These are phyloP conservation scores for Bombus impatiens DNA, from an alignment of 1,140 invertebrate species.

Conservation along the genomic window DNA sequence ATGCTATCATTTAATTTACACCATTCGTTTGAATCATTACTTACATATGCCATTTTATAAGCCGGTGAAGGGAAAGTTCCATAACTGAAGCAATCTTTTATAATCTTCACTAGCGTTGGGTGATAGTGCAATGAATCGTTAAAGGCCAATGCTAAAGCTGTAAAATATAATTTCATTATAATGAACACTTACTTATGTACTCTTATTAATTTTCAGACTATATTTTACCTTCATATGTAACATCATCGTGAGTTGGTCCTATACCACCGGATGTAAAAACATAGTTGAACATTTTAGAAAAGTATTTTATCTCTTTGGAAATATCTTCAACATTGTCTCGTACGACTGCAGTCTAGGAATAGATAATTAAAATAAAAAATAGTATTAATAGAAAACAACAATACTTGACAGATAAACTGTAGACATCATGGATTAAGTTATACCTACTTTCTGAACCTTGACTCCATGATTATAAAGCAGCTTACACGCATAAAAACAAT, in stretches of 20 bases:
- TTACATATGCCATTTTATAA: slow-evolving; percentile 82
- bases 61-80: slow-evolving; percentile 75
- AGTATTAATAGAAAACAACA: background rate
- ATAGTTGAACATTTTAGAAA: slow-evolving; percentile 85
- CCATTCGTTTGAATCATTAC: background rate
- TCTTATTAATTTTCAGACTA: background rate
- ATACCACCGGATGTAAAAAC: slow-evolving; percentile 92
- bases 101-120: slow-evolving; percentile 84
- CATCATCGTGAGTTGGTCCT: slow-evolving; percentile 93
- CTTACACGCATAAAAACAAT: slow-evolving; percentile 87
- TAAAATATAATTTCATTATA: slow-evolving; percentile 21
- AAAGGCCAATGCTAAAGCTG: slow-evolving; percentile 88
- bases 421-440: background rate
- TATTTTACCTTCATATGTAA: slow-evolving; percentile 88
- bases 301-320: slow-evolving; percentile 85
- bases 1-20: background rate
- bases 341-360: slow-evolving; percentile 86
- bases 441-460: slow-evolving; percentile 84
- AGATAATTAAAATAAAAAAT: slow-evolving; percentile 16
- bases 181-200: background rate
- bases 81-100: slow-evolving; percentile 80
- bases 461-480: slow-evolving; percentile 87
- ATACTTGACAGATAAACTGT: background rate
- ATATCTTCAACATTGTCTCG: slow-evolving; percentile 88
- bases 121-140: slow-evolving; percentile 84